These are phyloP conservation scores for Scaeva pyrastri DNA, from an alignment of 2,888 invertebrate species.

Conservation along the genomic window DNA sequence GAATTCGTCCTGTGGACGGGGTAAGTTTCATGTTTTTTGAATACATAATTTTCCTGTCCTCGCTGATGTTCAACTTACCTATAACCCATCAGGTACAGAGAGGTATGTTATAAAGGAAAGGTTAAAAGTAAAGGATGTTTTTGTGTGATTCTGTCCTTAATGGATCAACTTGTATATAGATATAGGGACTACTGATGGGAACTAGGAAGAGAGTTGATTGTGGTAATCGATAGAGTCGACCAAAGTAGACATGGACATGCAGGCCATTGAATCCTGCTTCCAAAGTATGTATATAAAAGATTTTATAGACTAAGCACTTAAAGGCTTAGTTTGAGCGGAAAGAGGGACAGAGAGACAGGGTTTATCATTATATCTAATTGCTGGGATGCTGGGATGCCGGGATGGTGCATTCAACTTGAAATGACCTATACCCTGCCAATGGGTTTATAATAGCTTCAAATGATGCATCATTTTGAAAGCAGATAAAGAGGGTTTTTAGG, in stretches of 20 bases:
- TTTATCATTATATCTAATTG: neutral
- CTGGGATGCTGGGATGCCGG: too few relatives aligned
- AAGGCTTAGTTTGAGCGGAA: constrained; percentile 18
- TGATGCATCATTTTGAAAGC: constrained; percentile 31
- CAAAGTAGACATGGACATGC: neutral
- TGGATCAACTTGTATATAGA: constrained; percentile 2
- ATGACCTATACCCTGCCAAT: constrained; percentile 23
- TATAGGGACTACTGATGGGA: too few relatives aligned
- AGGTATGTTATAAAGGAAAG: neutral
- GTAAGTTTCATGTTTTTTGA: constrained; percentile 85
- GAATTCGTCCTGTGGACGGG: constrained; percentile 98
- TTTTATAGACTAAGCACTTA: constrained; percentile 50
- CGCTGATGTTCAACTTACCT: neutral
- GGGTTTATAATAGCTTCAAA: constrained; percentile 23
- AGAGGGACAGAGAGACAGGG: neutral
- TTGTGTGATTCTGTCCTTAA: constrained; percentile 53
- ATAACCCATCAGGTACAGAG: neutral
- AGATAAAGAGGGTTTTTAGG: constrained; percentile 4
- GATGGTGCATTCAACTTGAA: constrained; percentile 39
- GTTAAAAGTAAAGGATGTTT: neutral
- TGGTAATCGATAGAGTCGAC: constrained; percentile 37
- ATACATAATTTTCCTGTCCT: constrained; percentile 56
- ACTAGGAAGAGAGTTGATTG: constrained; percentile 20
- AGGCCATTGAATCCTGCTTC: neutral
- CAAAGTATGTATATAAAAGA: constrained; percentile 37